Evolutionary conservation across 2,797 vertebrate genomes (phyloP).

Genomic region (Chiloscyllium punctatum): DNA sequence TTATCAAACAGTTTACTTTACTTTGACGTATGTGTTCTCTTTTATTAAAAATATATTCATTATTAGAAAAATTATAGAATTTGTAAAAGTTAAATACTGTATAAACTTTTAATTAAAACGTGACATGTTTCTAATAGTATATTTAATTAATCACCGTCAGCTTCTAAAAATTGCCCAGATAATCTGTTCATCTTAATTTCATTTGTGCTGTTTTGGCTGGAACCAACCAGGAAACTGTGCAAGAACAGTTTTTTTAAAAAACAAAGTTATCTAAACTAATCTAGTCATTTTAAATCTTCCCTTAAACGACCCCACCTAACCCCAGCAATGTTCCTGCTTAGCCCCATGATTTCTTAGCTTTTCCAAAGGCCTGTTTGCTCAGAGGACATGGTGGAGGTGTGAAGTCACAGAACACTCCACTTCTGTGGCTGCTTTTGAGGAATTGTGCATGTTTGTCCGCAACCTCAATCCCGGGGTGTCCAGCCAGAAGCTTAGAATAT

Average conservation of each 20-base stretch:
- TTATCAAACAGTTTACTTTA: not conserved
- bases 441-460: not conserved
- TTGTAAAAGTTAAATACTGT: not conserved
- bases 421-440: not conserved
- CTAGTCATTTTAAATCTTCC: not conserved
- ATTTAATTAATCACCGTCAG: not conserved
- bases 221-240: not conserved
- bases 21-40: not conserved
- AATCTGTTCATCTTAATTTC: not conserved
- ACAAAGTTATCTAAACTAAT: not conserved
- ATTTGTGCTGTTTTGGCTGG: not conserved
- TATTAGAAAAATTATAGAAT: not conserved
- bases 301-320: not conserved
- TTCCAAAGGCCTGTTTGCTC: not conserved
- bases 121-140: not conserved
- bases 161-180: not conserved
- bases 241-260: not conserved
- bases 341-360: not conserved
- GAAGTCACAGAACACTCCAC: not conserved
- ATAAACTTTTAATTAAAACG: not conserved
- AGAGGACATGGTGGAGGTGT: not conserved
- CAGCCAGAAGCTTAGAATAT: not conserved
- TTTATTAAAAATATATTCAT: not conserved
- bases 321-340: not conserved
- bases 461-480: not conserved